Conservation (phyloP, 2,888 invertebrate genomes). For the Octonoba sinensis region DNA sequence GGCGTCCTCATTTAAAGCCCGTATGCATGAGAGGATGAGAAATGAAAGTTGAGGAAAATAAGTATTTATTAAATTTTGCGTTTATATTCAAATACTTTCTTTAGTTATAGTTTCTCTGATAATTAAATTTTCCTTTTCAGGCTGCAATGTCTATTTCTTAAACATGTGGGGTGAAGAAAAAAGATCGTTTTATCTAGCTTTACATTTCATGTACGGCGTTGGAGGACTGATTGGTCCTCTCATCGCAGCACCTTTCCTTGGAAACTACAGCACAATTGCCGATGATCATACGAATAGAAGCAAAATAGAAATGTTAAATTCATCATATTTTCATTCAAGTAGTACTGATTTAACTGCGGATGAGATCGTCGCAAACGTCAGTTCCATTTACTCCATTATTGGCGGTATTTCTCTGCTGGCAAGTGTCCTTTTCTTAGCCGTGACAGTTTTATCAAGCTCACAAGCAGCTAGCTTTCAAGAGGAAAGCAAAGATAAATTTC, state of each 20-base stretch:
- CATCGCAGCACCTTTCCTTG: constrained; percentile 72
- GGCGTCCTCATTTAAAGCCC: too few relatives aligned
- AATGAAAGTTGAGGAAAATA: too few relatives aligned
- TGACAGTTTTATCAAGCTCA: constrained; percentile 25
- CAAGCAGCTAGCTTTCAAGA: constrained; percentile 46
- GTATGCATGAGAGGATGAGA: too few relatives aligned
- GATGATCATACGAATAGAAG: too few relatives aligned
- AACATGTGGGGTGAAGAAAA: constrained; percentile 69
- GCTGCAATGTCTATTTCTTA: constrained; percentile 73
- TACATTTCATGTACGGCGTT: constrained; percentile 73
- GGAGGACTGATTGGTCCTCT: constrained; percentile 73
- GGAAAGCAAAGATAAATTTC: constrained; percentile 23
- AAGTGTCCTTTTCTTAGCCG: constrained; percentile 69
- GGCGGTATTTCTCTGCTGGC: constrained; percentile 70
- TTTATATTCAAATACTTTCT: not conserved
- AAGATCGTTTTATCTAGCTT: constrained; percentile 72
- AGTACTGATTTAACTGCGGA: too few relatives aligned
- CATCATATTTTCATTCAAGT: too few relatives aligned
- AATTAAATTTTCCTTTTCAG: constrained; percentile 60
- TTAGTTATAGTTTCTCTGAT: too few relatives aligned
- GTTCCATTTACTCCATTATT: constrained; percentile 70
- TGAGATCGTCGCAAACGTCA: constrained; percentile 17
- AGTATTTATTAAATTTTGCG: too few relatives aligned
- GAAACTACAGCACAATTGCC: not conserved
- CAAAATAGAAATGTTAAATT: too few relatives aligned